These are phyloP conservation scores for Dendronephthya gigantea DNA, from an alignment of 64 coral and sea anemone genomes.

Conservation along the genomic window DNA sequence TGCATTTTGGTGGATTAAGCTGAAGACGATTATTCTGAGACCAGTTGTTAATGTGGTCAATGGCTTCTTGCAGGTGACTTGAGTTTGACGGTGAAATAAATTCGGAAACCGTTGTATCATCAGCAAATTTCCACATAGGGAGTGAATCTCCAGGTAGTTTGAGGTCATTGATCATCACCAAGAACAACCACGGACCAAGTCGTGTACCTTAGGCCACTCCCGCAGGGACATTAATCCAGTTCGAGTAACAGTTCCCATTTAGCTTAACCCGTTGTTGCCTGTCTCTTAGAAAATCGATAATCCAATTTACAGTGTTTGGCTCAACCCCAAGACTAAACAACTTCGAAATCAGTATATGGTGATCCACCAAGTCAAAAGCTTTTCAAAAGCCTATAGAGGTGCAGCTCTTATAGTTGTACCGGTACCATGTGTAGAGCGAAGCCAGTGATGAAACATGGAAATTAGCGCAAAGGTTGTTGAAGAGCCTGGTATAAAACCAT, in stretches of 20 bases:
- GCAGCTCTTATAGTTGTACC: slow-evolving; percentile 21
- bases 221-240: slow-evolving; percentile 24
- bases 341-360: slow-evolving; percentile 15
- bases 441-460: slow-evolving; percentile 29
- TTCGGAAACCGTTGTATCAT: slow-evolving; percentile 37
- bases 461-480: slow-evolving; percentile 45
- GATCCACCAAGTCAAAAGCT: slow-evolving; percentile 21
- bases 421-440: too few relatives aligned
- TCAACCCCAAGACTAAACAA: slow-evolving; percentile 28
- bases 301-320: slow-evolving; percentile 34
- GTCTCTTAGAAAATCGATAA: slow-evolving; percentile 30
- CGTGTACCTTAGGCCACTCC: slow-evolving; percentile 22
- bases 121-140: slow-evolving; percentile 41
- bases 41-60: slow-evolving; percentile 29
- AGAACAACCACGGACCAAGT: slow-evolving; percentile 16
- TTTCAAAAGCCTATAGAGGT: slow-evolving; percentile 18
- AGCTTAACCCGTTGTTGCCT: slow-evolving; percentile 31
- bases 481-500: slow-evolving; percentile 43
- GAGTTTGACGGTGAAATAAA: slow-evolving; percentile 24
- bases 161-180: slow-evolving; percentile 13
- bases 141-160: slow-evolving; percentile 12
- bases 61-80: slow-evolving; percentile 21
- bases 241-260: slow-evolving; percentile 13
- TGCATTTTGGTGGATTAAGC: slow-evolving; percentile 38
- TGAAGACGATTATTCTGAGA: slow-evolving; percentile 23